Evolutionary conservation across 2,113 vertebrate species (phyloP), one percentile per base, ranked within the genome.

Genomic region (Engystomops pustulosus): DNA sequence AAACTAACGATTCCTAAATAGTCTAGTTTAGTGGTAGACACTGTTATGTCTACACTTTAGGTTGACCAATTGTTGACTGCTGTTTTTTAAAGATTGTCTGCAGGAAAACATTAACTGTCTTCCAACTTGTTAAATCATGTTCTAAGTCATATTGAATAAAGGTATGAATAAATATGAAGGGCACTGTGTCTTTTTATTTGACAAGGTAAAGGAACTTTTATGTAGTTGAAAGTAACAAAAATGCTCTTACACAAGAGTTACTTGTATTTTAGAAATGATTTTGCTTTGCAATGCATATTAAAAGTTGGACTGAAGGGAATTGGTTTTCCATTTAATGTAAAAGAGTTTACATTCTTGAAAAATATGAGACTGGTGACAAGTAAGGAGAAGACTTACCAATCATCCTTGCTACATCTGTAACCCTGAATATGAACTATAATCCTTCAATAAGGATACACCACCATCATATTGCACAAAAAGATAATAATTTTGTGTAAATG

Each of bases 81-180:
- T 60, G n/a, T n/a, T 60, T 27, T 60, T 60, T 49, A 3, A 6
- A 32, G 27, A 32, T 32, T 6, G 14, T 7, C 12, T 55, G 49
- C 72, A 76, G 23, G 20, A 58, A 55, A 55, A 76, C 30, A 58
- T 47, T n/a, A 32, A 45, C 25, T 41, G 25, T 47, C 23, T 20
- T 51, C 27, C 41, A 3, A 12, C 51, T 78, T 78, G 34, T 17
- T 78, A 78, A 78, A 58, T 78, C 75, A 78, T 78, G 51, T 78
- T 58, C 58, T 23, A 20, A 60, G 18, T 78, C 36, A 58, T 34
- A 38, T 25, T 78, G 34, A 60, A 38, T 32, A 58, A 58, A 60
- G 32, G 32, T 41, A 78, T 78, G 75, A 41, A 60, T 55, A 78
- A 78, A 78, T 58, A 78, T 78, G 51, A 78, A 78, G 75, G 51